Percentiles rank a stretch among this genome's conserved stretches.
These are phyloP conservation scores for cat (Felis catus) DNA, from an alignment of 2,113 vertebrate genomes.

Conservation along the genomic window DNA sequence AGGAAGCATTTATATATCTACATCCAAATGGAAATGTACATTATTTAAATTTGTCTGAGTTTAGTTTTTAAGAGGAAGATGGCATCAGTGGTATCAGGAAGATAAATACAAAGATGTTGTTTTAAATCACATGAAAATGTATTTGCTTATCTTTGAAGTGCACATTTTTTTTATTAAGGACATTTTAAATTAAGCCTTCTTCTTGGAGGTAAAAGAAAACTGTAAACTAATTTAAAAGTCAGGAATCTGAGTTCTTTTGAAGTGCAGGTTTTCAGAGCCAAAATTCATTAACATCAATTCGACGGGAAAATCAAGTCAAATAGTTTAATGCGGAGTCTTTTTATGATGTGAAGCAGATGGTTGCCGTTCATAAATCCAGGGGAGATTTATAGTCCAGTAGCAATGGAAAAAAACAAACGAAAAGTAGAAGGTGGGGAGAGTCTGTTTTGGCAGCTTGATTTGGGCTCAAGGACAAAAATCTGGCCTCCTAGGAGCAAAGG, in stretches of 20 bases:
- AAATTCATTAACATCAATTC: constrained; percentile 26
- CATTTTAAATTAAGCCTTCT: constrained; percentile 24
- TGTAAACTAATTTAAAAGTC: constrained; percentile 48
- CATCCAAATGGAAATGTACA: neutral
- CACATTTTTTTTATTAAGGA: neutral
- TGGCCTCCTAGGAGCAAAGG: neutral
- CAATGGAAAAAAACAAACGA: neutral
- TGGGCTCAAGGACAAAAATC: neutral
- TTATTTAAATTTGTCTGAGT: neutral
- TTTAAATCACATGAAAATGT: constrained; percentile 1
- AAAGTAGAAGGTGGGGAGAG: neutral
- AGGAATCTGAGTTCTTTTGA: constrained; percentile 30
- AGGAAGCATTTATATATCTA: neutral
- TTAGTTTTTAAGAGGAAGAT: neutral
- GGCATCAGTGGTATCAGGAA: neutral
- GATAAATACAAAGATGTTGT: neutral
- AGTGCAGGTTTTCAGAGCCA: neutral
- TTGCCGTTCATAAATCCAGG: neutral
- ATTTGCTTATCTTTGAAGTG: constrained; percentile 61
- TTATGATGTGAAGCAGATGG: neutral
- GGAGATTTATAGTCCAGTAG: neutral
- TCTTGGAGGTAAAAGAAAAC: constrained; percentile 20
- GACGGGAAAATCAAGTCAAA: neutral
- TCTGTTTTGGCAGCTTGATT: neutral
- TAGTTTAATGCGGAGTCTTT: neutral